These are phyloP conservation scores for Coturnix japonica DNA, from an alignment of 2,113 vertebrate genomes.

Conservation along the genomic window DNA sequence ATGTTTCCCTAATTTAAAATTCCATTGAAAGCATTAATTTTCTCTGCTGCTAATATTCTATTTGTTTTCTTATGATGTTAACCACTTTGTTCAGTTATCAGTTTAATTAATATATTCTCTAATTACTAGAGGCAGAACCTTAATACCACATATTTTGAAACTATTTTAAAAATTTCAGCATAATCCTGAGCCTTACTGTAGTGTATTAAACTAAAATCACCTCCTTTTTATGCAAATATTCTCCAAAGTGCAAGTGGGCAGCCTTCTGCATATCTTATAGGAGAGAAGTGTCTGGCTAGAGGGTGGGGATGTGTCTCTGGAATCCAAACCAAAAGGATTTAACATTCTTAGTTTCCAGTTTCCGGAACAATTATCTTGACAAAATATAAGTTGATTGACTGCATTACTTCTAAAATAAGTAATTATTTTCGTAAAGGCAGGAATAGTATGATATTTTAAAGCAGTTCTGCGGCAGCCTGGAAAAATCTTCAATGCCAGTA, in stretches of 20 bases:
- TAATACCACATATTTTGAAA: neutral
- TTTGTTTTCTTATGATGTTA: conserved; percentile 46
- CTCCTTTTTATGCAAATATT: neutral
- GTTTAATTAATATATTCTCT: conserved; percentile 41
- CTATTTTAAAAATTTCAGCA: neutral
- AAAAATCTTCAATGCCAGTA: neutral
- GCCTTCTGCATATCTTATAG: neutral
- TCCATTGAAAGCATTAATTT: conserved; percentile 42
- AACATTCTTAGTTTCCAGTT: neutral
- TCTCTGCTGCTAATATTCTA: neutral
- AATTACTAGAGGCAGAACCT: neutral
- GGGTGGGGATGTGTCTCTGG: too few species aligned
- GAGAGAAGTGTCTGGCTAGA: neutral
- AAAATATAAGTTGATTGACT: neutral
- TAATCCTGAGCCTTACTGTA: neutral
- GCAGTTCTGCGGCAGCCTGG: neutral
- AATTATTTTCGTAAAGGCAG: too few species aligned
- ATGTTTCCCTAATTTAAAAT: conserved; percentile 7
- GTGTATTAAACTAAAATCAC: neutral
- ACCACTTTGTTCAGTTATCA: conserved; percentile 51
- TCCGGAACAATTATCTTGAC: neutral
- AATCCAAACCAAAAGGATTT: neutral
- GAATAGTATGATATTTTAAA: neutral
- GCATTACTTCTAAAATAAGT: neutral
- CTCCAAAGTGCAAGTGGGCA: neutral